These are phyloP conservation scores for Diplodus puntazzo DNA, from an alignment of 2,797 vertebrate species.

Conservation along the genomic window DNA sequence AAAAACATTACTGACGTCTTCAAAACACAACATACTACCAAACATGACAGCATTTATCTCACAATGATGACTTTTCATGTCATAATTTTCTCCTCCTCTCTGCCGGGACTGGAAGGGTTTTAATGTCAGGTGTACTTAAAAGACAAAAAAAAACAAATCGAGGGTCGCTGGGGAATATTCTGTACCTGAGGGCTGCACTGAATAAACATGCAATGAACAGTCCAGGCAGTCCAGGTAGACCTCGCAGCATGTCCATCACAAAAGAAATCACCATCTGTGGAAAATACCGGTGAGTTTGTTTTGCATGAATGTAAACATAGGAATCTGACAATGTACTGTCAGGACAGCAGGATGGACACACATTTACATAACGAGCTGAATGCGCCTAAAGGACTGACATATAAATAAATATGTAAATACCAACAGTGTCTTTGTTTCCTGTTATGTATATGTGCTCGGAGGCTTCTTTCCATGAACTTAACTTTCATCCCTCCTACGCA, in stretches of 20 bases:
- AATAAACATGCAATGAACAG: conserved; percentile 94
- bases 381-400: rapidly evolving
- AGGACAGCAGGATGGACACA: neutral
- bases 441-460: neutral
- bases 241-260: conserved; percentile 91
- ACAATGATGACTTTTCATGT: no score
- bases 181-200: conserved; percentile 93
- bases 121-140: neutral
- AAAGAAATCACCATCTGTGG: conserved; percentile 91
- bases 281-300: neutral
- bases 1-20: neutral
- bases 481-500: neutral
- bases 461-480: neutral
- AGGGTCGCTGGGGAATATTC: neutral
- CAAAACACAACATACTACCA: neutral
- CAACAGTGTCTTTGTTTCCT: neutral
- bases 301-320: neutral
- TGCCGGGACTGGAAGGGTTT: neutral
- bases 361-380: neutral
- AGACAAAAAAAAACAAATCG: neutral
- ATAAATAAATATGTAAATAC: conserved; percentile 42
- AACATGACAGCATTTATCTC: neutral
- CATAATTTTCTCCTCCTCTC: neutral
- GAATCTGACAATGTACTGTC: neutral
- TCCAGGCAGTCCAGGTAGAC: conserved; percentile 89